These are phyloP conservation scores for Rhinoraja longicauda DNA, from an alignment of 2,797 vertebrate species.

Conservation along the genomic window DNA sequence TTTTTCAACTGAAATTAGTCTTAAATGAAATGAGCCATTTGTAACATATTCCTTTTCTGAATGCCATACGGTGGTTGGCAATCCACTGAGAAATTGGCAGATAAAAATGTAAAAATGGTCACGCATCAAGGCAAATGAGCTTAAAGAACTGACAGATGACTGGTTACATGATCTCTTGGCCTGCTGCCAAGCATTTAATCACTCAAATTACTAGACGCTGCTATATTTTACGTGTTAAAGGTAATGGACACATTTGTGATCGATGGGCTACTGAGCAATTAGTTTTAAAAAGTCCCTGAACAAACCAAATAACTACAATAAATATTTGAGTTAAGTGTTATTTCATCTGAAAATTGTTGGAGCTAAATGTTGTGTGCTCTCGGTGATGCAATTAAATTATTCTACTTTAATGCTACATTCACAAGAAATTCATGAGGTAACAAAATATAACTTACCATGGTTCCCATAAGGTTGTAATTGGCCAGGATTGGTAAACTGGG, in stretches of 20 bases:
- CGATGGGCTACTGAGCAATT: conserved; percentile 4
- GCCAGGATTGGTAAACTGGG: neutral
- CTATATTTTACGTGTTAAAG: neutral
- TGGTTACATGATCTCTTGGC: neutral
- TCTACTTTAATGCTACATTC: neutral
- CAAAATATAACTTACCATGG: neutral
- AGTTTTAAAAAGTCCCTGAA: neutral
- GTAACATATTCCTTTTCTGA: conserved; percentile 21
- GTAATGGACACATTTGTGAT: neutral
- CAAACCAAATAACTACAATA: neutral
- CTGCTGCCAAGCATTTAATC: neutral
- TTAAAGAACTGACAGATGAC: neutral
- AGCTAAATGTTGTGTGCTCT: neutral
- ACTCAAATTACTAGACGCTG: neutral
- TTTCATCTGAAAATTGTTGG: neutral
- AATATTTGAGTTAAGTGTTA: neutral
- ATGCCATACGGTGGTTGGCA: neutral
- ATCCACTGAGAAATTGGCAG: neutral
- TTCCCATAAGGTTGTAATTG: neutral
- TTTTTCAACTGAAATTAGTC: neutral
- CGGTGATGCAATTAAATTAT: neutral
- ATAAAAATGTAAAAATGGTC: conserved; percentile 3
- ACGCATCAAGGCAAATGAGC: neutral
- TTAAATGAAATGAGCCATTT: neutral
- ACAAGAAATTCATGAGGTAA: neutral